Evolutionary conservation across 1,140 invertebrate genomes (phyloP), one percentile per base, ranked within the genome.

Genomic region (Ips nitidus): DNA sequence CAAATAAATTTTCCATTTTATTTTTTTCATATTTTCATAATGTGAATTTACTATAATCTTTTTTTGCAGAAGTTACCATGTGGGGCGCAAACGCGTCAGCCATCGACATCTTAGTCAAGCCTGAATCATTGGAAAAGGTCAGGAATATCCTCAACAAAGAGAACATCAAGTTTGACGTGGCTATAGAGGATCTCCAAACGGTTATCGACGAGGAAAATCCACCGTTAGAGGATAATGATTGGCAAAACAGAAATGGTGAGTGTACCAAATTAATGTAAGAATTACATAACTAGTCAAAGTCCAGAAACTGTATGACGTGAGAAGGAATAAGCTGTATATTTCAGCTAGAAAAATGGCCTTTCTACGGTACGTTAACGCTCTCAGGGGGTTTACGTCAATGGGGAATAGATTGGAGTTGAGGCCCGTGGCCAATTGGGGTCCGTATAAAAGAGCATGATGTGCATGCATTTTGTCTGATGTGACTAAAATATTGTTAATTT

Each of bases 191-290:
- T 80, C 74, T 94, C 38, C 91, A 94, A 77, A 83, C 85, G 71
- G 87, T 88, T 4, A 93, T 94, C 41, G 86, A 92, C 72, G 84
- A 87, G 69, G 91, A 93, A 81, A 94, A 93, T 81, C 89, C 90
- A 39, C 82, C 84, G 1, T 80, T 87, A 1, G 84, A 86, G 4
- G 71, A 77, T 3, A 86, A 88, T 59, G 83, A 89, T 76, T 82
- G 91, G 7, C 85, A 89, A 73, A 88, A 91, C 69, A 85, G 90
- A 75, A 86, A 89, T 86, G 91, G 91, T 92, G 76, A 77, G 81
- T 74, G 39, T 55, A 38, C 50, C 40, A 36, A 22, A 22, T 22
- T 22, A 22, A 22, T 22, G 22, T 22, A 22, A 22, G 22, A 22
- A 0, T 22, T 53, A 4, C 52, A 47, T 47, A 6, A 6, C 4